Base-by-base conservation (phyloP, 92 coral and sea anemone species). In the Phenganax stokvisi region DNA sequence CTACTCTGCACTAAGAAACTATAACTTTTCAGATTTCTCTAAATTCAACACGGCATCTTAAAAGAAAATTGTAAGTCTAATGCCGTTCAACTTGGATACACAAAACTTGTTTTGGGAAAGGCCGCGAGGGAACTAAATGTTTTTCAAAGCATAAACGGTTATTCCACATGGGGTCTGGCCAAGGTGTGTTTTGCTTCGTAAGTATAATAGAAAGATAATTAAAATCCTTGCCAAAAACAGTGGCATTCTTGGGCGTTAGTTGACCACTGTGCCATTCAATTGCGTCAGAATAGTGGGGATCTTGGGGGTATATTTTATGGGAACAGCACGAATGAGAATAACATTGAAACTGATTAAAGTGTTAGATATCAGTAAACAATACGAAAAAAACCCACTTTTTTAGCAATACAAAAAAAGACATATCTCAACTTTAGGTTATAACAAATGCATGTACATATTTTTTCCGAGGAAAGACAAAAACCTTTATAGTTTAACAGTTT, bases 181-280 rank as follows among this genome's bases (percentile, higher is more conserved):
- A 5, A 68, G 73, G n/a, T 68, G 73, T 65, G 74, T 79, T 79
- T 63, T 79, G 51, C 59, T 52, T 63, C 47, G 47, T 1, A 25
- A 68, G 53, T 25, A 68, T 29, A 68, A 68, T 29, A 53, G 29
- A 79, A 64, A 79, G 69, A 79, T 79, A 79, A 79, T 79, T 79
- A 79, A 68, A 79, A 79, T 79, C 74, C 29, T 79, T 37, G 73
- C 81, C 83, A 54, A 55, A 79, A 51, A 79, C 83, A 63, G 83
- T 51, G 30, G 74, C 83, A 15, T 79, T 58, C 73, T 79, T 67
- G 83, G 83, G 55, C 65, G 83, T 79, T 52, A 51, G 74, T 79
- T 79, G 62, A 79, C 74, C 83, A 64, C 63, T 64, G 73, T 54
- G 74, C 17, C 25, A 6, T 28, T 79, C 54, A 65, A 79, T 79